Evolutionary conservation across 2,888 invertebrate genomes (phyloP).

Genomic region (Lepeophtheirus nordmannii): DNA sequence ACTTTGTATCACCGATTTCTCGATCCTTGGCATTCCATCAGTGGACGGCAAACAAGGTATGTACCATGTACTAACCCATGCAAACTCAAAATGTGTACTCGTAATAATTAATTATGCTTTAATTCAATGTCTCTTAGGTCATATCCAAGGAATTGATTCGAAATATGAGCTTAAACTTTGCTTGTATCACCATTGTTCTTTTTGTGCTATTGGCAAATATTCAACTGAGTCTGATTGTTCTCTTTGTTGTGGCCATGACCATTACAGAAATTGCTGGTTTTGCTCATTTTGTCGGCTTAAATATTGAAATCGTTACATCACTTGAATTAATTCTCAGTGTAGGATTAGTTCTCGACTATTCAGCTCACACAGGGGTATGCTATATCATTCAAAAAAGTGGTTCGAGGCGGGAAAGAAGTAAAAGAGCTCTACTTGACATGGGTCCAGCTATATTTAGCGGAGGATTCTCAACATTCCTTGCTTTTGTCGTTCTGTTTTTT

Average conservation of each 20-base stretch:
- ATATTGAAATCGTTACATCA: slow-evolving; percentile 39
- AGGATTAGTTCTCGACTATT: slow-evolving; percentile 40
- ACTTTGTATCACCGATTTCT: slow-evolving; percentile 12
- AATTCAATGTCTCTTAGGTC: slow-evolving; percentile 25
- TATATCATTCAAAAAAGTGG: slow-evolving; percentile 30
- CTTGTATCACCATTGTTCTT: slow-evolving; percentile 38
- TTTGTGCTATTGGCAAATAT: slow-evolving; percentile 37
- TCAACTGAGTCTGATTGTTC: slow-evolving; percentile 36
- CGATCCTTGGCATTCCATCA: slow-evolving; percentile 27
- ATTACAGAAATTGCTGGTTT: slow-evolving; percentile 38
- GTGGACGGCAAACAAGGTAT: slow-evolving; percentile 32
- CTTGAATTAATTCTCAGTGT: slow-evolving; percentile 38
- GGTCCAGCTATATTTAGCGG: slow-evolving; percentile 36
- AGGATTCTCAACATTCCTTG: slow-evolving; percentile 41
- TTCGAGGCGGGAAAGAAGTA: neutral
- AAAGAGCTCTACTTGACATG: neutral
- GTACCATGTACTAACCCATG: too few relatives aligned
- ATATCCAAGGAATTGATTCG: slow-evolving; percentile 35
- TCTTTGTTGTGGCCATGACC: slow-evolving; percentile 37
- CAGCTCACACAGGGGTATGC: slow-evolving; percentile 39
- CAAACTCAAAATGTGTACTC: too few relatives aligned
- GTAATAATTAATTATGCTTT: slow-evolving; percentile 6
- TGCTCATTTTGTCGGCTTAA: slow-evolving; percentile 39
- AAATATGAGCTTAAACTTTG: slow-evolving; percentile 36
- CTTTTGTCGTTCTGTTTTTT: slow-evolving; percentile 38